Evolutionary conservation across 2,797 vertebrate genomes (phyloP).

Genomic region (Gymnothorax javanicus): DNA sequence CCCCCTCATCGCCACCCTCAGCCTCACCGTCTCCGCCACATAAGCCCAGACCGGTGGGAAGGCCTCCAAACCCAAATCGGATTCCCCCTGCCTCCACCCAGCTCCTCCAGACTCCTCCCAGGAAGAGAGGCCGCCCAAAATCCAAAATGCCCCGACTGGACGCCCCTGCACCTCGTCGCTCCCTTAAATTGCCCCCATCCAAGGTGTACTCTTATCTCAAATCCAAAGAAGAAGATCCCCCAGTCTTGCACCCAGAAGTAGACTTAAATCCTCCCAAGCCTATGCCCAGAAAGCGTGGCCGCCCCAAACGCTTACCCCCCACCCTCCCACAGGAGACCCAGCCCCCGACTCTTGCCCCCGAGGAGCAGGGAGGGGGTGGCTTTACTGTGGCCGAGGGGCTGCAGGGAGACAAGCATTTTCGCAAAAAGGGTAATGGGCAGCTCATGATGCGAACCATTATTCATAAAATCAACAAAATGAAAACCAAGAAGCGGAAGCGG

Average conservation of each 20-base stretch:
- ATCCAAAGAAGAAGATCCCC: conserved; percentile 76
- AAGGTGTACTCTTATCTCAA: conserved; percentile 78
- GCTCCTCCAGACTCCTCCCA: conserved; percentile 46
- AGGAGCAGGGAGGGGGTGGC: conserved; percentile 60
- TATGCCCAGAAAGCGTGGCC: conserved; percentile 87
- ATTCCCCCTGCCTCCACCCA: conserved; percentile 64
- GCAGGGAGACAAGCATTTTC: conserved; percentile 69
- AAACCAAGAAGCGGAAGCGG: conserved; percentile 86
- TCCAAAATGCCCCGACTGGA: conserved; percentile 79
- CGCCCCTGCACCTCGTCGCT: conserved; percentile 74
- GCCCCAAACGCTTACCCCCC: conserved; percentile 75
- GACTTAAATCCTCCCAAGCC: conserved; percentile 77
- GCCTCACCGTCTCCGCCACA: conserved; percentile 49
- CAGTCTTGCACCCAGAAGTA: conserved; percentile 75
- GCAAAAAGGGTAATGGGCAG: conserved; percentile 84
- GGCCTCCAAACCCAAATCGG: conserved; percentile 56
- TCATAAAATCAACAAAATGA: conserved; percentile 95
- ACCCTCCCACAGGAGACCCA: conserved; percentile 68
- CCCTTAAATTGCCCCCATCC: conserved; percentile 72
- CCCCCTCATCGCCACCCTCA: conserved; percentile 44
- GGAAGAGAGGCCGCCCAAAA: conserved; percentile 87
- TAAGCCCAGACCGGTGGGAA: conserved; percentile 52
- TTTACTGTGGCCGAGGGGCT: conserved; percentile 61
- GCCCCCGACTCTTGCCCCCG: conserved; percentile 68
- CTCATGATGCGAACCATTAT: conserved; percentile 93